These are phyloP conservation scores for Petrocephalus sullivani DNA, from an alignment of 2,797 vertebrate species.

Conservation along the genomic window DNA sequence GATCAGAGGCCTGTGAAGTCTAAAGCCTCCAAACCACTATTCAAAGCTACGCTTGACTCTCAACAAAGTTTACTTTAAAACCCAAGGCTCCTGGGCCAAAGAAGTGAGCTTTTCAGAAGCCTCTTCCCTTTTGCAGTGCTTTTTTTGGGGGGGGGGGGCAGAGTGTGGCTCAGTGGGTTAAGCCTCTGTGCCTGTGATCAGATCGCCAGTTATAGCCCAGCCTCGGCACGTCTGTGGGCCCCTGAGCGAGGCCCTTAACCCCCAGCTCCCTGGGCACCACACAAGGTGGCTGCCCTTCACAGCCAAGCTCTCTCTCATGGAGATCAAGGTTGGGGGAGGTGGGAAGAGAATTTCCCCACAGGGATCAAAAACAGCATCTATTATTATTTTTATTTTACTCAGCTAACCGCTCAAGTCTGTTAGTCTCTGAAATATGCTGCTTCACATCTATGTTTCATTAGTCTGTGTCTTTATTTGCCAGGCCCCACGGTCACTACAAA, in stretches of 20 bases:
- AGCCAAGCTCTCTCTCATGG: too few species aligned
- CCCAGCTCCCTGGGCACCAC: too few species aligned
- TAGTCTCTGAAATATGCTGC: conserved; percentile 10
- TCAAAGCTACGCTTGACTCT: neutral
- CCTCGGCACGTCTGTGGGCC: too few species aligned
- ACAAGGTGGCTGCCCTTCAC: too few species aligned
- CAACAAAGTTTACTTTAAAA: conserved; percentile 18
- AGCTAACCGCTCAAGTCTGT: neutral
- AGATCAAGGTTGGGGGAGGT: too few species aligned
- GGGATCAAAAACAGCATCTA: too few species aligned
- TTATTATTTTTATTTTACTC: neutral
- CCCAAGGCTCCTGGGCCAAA: neutral
- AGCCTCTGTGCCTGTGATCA: too few species aligned
- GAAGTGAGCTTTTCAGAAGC: neutral
- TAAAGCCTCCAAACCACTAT: neutral
- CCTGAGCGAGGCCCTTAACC: too few species aligned
- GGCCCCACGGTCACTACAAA: conserved; percentile 10
- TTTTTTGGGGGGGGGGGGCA: neutral
- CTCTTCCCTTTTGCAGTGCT: neutral
- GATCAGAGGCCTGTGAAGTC: neutral
- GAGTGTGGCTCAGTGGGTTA: too few species aligned
- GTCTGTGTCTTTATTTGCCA: conserved; percentile 14
- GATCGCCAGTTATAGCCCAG: too few species aligned
- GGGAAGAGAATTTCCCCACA: too few species aligned
- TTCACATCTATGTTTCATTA: conserved; percentile 13